Evolutionary conservation across 2,888 invertebrate genomes (phyloP).

Genomic region (Zygogramma bicolorata): DNA sequence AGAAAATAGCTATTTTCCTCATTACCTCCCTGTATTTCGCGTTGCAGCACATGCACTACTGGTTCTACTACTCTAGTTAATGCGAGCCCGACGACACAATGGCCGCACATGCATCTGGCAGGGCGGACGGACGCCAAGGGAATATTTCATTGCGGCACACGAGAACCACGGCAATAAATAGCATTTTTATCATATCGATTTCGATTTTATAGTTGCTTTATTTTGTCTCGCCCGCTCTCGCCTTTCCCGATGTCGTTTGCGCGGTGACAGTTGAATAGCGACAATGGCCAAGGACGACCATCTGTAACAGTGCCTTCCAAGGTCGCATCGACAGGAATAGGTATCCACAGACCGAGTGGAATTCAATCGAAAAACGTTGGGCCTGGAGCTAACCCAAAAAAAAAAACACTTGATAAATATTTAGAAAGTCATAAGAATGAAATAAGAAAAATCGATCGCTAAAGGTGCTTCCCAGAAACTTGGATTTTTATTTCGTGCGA

Average conservation of each 20-base stretch:
- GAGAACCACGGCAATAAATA: constrained; percentile 59
- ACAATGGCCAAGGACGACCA: constrained; percentile 61
- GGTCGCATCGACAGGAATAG: constrained; percentile 20
- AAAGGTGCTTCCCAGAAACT: too few species aligned
- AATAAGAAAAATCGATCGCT: too few species aligned
- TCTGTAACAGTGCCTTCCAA: constrained; percentile 48
- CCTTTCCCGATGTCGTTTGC: constrained; percentile 40
- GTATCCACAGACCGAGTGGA: not conserved
- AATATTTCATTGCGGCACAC: constrained; percentile 58
- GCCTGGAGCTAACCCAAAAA: too few species aligned
- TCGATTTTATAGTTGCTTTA: constrained; percentile 62
- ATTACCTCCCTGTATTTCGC: not conserved
- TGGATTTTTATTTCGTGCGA: too few species aligned
- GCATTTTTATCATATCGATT: constrained; percentile 60
- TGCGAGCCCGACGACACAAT: constrained; percentile 1
- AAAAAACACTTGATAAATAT: too few species aligned
- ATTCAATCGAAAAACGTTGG: constrained; percentile 15
- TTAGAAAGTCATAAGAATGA: not conserved
- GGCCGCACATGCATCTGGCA: not conserved
- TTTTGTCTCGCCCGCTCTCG: constrained; percentile 58
- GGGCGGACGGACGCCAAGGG: constrained; percentile 28
- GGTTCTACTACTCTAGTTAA: not conserved
- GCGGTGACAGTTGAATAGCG: constrained; percentile 62
- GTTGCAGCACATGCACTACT: not conserved
- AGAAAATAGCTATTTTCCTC: too few species aligned